A percentile compares a stretch with the other conserved stretches of the same genome.
Conservation (phyloP, 2,888 invertebrate species). For the Drosophila meridiana region DNA sequence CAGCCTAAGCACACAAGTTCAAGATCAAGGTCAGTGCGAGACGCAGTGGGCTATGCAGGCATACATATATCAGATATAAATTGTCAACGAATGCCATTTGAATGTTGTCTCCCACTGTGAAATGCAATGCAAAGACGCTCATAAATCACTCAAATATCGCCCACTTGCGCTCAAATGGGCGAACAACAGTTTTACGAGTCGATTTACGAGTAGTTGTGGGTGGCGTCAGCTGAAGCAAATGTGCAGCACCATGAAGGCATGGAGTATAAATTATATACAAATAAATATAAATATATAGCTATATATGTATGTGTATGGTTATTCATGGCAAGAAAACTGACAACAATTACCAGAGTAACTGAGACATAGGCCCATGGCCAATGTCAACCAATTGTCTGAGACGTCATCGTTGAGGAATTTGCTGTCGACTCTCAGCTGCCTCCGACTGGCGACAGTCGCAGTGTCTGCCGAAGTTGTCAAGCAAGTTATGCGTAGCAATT, state of each 20-base stretch:
- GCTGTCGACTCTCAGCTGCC: slow-evolving; percentile 35
- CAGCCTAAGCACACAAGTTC: slow-evolving; percentile 59
- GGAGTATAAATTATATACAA: slow-evolving; percentile 4
- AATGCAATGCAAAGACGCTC: slow-evolving; percentile 65
- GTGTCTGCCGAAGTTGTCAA: slow-evolving; percentile 75
- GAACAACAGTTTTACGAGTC: slow-evolving; percentile 46
- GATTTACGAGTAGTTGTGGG: slow-evolving; percentile 60
- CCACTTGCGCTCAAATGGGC: slow-evolving; percentile 46
- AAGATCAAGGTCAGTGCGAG: slow-evolving; percentile 68
- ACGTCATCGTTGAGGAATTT: slow-evolving; percentile 74
- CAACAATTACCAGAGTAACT: slow-evolving; percentile 41
- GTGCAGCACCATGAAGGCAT: slow-evolving; percentile 48
- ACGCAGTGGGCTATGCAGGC: slow-evolving; percentile 6
- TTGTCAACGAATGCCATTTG: slow-evolving; percentile 68
- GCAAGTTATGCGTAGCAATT: slow-evolving; percentile 58
- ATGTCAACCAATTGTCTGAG: slow-evolving; percentile 65
- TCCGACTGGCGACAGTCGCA: slow-evolving; percentile 37
- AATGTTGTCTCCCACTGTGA: slow-evolving; percentile 65
- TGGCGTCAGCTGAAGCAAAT: slow-evolving; percentile 58
- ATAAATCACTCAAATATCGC: slow-evolving; percentile 74
- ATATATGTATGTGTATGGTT: background rate
- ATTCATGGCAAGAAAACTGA: slow-evolving; percentile 23
- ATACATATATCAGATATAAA: slow-evolving; percentile 19
- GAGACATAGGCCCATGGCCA: slow-evolving; percentile 50
- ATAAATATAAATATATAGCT: background rate